These are phyloP conservation scores for Notarius quadriscutis DNA, from an alignment of 2,113 vertebrate species.

Conservation along the genomic window DNA sequence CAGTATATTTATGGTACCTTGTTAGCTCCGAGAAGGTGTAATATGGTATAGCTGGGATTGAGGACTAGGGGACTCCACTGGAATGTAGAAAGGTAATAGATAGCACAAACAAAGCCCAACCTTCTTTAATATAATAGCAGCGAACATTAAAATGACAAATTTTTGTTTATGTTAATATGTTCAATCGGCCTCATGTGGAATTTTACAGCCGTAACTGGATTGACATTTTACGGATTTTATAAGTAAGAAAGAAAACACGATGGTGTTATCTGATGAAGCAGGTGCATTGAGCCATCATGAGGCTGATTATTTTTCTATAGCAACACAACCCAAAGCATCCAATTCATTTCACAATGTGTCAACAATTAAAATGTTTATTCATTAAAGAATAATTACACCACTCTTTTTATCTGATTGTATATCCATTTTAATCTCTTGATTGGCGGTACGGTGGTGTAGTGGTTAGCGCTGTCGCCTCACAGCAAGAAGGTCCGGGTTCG, in stretches of 20 bases:
- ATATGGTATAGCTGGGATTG: conserved; percentile 99
- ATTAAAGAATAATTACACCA: background rate
- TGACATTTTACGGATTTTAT: background rate
- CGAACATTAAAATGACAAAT: background rate
- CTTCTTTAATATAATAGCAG: background rate
- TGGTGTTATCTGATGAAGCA: background rate
- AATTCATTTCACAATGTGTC: background rate
- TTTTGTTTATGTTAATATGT: background rate
- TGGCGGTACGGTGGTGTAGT: too few relatives aligned
- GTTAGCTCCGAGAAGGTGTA: conserved; percentile 98
- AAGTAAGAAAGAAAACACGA: background rate
- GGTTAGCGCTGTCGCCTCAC: too few relatives aligned
- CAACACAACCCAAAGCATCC: background rate
- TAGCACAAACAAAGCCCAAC: background rate
- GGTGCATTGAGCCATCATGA: background rate
- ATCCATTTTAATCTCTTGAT: background rate
- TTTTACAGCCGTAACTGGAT: background rate
- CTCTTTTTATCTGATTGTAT: background rate
- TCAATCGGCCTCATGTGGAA: background rate
- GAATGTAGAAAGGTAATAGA: conserved; percentile 73
- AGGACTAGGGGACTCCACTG: conserved; percentile 99
- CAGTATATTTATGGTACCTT: conserved; percentile 82
- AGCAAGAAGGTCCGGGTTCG: too few relatives aligned
- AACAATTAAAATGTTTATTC: background rate
- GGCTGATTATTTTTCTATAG: background rate